These are phyloP conservation scores for Eurystomus gularis DNA, from an alignment of 2,113 vertebrate genomes.

Conservation along the genomic window DNA sequence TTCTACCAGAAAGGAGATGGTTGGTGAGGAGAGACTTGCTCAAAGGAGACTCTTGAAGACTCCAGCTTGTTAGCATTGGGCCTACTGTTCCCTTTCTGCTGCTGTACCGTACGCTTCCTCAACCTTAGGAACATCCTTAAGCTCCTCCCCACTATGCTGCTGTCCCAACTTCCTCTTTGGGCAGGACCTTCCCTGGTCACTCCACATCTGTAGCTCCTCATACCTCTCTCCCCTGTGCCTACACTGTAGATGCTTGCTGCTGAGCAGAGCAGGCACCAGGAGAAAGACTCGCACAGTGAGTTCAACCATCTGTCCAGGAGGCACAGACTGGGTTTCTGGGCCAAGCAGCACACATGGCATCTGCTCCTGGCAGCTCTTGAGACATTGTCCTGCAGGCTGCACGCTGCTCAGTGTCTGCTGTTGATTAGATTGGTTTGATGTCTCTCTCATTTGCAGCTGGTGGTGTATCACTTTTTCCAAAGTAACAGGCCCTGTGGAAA, in stretches of 20 bases:
- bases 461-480: not conserved
- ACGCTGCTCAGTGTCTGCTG: not conserved
- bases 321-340: not conserved
- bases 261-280: not conserved
- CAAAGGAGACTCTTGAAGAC: not conserved
- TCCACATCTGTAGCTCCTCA: not conserved
- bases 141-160: not conserved
- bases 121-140: not conserved
- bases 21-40: not conserved
- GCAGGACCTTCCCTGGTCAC: no score
- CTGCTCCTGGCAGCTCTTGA: not conserved
- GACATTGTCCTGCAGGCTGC: fast-evolving
- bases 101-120: not conserved
- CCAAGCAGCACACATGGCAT: not conserved
- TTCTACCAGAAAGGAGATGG: not conserved
- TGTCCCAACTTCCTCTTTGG: not conserved
- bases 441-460: not conserved
- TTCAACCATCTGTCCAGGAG: not conserved
- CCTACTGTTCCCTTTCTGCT: not conserved
- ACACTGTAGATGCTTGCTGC: not conserved
- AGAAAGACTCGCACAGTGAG: not conserved
- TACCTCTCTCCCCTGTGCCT: not conserved
- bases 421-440: not conserved
- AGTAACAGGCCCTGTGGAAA: not conserved
- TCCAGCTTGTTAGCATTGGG: not conserved